Evolutionary conservation across 1,140 invertebrate genomes (phyloP), one percentile per base, ranked within the genome.

Genomic region (Drosophila cardini): DNA sequence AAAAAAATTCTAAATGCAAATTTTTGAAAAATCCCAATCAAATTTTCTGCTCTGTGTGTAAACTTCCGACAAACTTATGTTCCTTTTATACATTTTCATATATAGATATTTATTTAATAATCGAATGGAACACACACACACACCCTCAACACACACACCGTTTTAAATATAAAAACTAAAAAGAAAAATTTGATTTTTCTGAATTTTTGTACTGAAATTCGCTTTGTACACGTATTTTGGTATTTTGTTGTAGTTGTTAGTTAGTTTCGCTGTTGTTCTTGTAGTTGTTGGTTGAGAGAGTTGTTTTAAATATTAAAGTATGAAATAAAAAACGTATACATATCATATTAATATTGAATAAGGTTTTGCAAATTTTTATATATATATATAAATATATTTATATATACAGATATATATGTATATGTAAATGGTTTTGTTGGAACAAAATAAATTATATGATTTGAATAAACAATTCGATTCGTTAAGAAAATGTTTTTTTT

Each of bases 331-430:
- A 90, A n/a, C n/a, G 71, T 81, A 80, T 90, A 90, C 85, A 90
- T 78, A 81, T 90, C 78, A 90, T 85, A 90, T 90, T 85, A 90
- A 89, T 90, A 89, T 90, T 81, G 71, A 89, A 90, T 90, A 90
- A 78, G 90, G 77, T 78, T 89, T 89, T 80, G 72, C 74, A 80
- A 89, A 84, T 89, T 83, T 87, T 87, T 80, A 84, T 81, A 90
- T 89, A 78, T 90, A 75, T 85, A 90, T 90, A 68, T 86, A 74
- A 78, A 78, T 86, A 72, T 83, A 73, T 84, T 61, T 38, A 76
- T 70, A 76, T 70, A 69, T 78, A 80, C 70, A 74, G 2, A 43
- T 1, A 15, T 43, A 15, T 43, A 43, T 26, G 21, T 26, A 26
- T 26, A 26, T 26, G 21, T 26, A 26, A 26, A 26, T 26, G 21